Conservation (phyloP, 2,113 vertebrate species). For the Platichthys stellatus region DNA sequence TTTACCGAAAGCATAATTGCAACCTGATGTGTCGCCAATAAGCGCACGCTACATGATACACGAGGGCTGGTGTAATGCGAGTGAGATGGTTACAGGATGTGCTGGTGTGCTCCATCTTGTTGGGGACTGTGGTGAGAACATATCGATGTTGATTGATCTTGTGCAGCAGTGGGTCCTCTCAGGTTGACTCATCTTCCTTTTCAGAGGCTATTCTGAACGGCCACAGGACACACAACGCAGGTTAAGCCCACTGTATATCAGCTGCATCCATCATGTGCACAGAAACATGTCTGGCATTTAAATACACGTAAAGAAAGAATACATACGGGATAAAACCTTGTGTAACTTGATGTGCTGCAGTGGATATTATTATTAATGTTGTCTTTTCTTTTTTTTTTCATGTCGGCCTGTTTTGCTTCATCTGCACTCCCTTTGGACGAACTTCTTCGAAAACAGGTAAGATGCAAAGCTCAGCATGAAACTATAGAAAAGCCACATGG, state of each 20-base stretch:
- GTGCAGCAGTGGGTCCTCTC: conserved; percentile 46
- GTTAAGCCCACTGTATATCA: not conserved
- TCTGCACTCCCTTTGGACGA: not conserved
- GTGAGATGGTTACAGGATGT: conserved; percentile 55
- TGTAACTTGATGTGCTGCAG: not conserved
- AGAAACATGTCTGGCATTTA: not conserved
- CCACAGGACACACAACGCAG: conserved; percentile 14
- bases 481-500: not conserved
- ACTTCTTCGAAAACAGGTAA: conserved; percentile 62
- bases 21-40: conserved; percentile 20
- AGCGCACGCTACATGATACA: conserved; percentile 40
- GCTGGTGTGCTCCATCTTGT: conserved; percentile 59
- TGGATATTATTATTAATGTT: not conserved
- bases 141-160: conserved; percentile 71
- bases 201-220: conserved; percentile 28
- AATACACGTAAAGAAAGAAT: not conserved
- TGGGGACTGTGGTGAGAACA: conserved; percentile 49
- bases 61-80: conserved; percentile 53
- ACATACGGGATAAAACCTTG: not conserved
- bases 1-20: conserved; percentile 1
- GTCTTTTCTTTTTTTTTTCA: conserved; percentile 42
- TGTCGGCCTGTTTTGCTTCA: conserved; percentile 35
- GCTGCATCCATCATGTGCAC: not conserved
- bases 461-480: conserved; percentile 8
- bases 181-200: conserved; percentile 43